phyloP scores from a whole-genome alignment of 2,888 invertebrate genomes.

The Cepaea hortensis region DNA sequence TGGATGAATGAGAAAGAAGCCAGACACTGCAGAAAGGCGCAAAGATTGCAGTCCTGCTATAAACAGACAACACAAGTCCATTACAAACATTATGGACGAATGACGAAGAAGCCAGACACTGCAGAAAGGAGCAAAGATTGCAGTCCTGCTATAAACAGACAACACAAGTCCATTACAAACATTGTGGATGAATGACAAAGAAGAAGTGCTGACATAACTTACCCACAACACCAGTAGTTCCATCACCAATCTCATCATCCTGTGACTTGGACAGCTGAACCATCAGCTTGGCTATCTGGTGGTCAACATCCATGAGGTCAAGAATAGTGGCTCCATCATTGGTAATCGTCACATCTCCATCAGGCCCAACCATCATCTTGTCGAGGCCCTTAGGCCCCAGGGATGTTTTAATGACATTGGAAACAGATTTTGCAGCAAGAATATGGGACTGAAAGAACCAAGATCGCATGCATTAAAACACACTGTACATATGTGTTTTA shows the following conservation, averaged over 20 bases:
- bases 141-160: too few relatives aligned
- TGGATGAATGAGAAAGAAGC: too few relatives aligned
- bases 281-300: conserved; percentile 97
- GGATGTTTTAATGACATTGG: conserved; percentile 91
- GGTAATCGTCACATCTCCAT: conserved; percentile 97
- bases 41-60: too few relatives aligned
- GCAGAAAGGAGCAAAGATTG: too few relatives aligned
- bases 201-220: conserved; percentile 46
- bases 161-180: too few relatives aligned
- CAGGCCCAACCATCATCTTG: conserved; percentile 96
- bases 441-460: conserved; percentile 90
- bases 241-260: conserved; percentile 99
- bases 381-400: conserved; percentile 97
- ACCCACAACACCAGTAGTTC: conserved; percentile 97
- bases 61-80: too few relatives aligned
- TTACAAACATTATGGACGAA: too few relatives aligned
- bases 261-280: conserved; percentile 98
- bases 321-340: conserved; percentile 99
- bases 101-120: too few relatives aligned
- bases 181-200: too few relatives aligned
- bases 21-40: too few relatives aligned
- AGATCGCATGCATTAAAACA: neutral
- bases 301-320: conserved; percentile 98
- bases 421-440: conserved; percentile 94
- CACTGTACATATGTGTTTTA: neutral